phyloP scores from a whole-genome alignment of 2,797 vertebrate species.

The Glossophaga mutica region DNA sequence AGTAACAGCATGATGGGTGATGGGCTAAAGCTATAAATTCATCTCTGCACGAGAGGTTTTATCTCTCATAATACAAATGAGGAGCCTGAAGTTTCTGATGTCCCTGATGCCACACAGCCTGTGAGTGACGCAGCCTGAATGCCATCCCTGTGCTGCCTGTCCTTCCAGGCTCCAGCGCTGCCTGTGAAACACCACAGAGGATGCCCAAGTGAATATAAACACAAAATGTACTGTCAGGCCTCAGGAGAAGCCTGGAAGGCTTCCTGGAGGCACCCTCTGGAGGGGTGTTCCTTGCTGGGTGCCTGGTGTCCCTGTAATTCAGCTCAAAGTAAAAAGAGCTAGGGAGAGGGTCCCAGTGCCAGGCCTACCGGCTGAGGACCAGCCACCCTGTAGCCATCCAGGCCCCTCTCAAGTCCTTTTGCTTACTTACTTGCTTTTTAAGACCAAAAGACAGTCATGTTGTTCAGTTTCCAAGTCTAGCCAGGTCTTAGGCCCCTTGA shows the following conservation, averaged over 20 bases:
- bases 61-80: neutral
- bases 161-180: neutral
- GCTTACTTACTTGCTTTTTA: neutral
- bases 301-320: neutral
- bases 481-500: neutral
- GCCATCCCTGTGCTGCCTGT: too few relatives aligned
- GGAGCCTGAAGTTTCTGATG: neutral
- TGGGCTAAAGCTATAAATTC: neutral
- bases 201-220: too few relatives aligned
- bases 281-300: neutral
- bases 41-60: neutral
- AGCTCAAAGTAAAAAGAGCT: neutral
- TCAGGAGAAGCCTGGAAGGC: neutral
- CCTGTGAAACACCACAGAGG: neutral
- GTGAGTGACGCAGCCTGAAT: neutral
- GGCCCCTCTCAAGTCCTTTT: neutral
- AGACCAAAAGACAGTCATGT: slow-evolving; percentile 12
- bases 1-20: neutral
- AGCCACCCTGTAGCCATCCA: neutral
- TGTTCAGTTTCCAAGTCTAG: neutral
- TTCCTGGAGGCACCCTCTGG: neutral
- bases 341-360: neutral
- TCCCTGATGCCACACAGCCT: neutral
- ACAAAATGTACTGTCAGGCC: neutral
- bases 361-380: neutral